Evolutionary conservation across 2,888 invertebrate species (phyloP).

Genomic region (Catocala fraxini): DNA sequence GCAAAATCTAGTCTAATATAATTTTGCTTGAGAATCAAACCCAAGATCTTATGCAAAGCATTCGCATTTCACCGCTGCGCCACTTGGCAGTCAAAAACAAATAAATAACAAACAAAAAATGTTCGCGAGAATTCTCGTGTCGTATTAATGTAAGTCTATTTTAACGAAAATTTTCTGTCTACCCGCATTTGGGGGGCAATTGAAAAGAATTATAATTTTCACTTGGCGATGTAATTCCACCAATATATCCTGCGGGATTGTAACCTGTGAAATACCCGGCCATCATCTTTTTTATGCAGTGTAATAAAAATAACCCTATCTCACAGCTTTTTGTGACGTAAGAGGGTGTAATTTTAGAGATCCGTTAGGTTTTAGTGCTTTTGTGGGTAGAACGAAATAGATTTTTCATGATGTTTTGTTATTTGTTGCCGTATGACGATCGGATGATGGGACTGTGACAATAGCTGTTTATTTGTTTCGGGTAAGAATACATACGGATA

Average conservation of each 20-base stretch:
- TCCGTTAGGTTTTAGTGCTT: conserved; percentile 18
- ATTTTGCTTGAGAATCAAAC: too few species aligned
- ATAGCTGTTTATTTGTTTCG: too few species aligned
- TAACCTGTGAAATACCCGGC: conserved; percentile 44
- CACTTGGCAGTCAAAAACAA: too few species aligned
- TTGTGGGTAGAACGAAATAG: conserved; percentile 3
- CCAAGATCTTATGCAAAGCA: too few species aligned
- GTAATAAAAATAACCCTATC: conserved; percentile 53
- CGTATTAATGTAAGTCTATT: too few species aligned
- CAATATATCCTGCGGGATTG: conserved; percentile 43
- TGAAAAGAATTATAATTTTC: conserved; percentile 42
- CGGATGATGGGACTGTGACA: too few species aligned
- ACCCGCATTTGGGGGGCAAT: conserved; percentile 15
- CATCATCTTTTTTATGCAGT: conserved; percentile 44
- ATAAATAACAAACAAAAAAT: too few species aligned
- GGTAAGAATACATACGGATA: too few species aligned
- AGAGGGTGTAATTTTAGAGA: conserved; percentile 34
- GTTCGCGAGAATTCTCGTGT: too few species aligned
- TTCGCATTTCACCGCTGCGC: too few species aligned
- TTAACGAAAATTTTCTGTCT: too few species aligned
- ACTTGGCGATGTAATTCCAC: conserved; percentile 40
- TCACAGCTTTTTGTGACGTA: conserved; percentile 47
- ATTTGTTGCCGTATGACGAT: background rate
- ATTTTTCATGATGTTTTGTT: conserved; percentile 6
- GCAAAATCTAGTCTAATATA: too few species aligned